Percentiles rank a stretch among this genome's conserved stretches.
Evolutionary conservation across 2,888 invertebrate species (phyloP).

Genomic region (Diogma glabrata): DNA sequence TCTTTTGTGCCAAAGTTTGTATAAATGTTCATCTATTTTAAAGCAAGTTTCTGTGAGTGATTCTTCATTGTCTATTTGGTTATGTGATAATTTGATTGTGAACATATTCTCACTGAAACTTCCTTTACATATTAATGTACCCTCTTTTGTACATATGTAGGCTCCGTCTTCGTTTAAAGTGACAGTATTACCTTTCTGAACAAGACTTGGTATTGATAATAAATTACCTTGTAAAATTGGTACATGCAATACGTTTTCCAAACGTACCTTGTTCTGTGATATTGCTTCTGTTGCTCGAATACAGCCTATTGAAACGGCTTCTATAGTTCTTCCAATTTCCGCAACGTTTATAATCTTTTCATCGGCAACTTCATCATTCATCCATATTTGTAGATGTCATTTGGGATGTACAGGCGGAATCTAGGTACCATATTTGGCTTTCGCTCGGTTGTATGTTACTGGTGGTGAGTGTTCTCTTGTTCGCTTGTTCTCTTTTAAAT

Average conservation of each 20-base stretch:
- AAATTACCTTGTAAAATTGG: not conserved
- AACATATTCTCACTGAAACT: not conserved
- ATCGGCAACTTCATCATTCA: no score
- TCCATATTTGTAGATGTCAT: no score
- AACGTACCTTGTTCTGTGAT: not conserved
- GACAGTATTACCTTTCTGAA: not conserved
- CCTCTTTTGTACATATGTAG: not conserved
- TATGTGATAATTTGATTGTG: not conserved
- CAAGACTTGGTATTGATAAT: not conserved
- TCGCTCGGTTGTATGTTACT: not conserved
- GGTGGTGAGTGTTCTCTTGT: not conserved
- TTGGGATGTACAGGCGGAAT: not conserved
- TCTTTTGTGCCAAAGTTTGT: not conserved
- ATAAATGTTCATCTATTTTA: not conserved
- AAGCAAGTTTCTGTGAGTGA: not conserved
- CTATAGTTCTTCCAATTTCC: not conserved
- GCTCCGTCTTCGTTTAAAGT: no score
- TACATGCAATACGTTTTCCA: not conserved
- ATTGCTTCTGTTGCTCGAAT: not conserved
- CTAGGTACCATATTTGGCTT: not conserved
- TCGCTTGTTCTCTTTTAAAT: not conserved
- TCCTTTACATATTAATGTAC: not conserved
- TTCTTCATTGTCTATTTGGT: no score
- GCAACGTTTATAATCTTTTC: no score
- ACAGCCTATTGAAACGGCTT: no score